Conservation (phyloP, 92 coral and sea anemone genomes). For the Phymanthus crucifer region DNA sequence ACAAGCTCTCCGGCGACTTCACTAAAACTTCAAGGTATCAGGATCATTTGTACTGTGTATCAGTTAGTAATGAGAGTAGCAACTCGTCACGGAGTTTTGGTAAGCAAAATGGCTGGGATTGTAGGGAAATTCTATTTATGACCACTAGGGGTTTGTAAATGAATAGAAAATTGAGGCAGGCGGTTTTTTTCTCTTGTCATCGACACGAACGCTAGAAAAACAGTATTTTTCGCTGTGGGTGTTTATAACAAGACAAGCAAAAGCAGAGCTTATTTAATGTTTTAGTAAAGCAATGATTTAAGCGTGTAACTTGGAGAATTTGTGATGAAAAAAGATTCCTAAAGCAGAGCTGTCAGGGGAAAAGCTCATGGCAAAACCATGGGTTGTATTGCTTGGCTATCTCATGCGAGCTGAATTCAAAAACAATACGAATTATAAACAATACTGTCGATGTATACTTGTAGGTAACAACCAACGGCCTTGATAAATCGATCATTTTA, state of each 20-base stretch:
- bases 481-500: no score
- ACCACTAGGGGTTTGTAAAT: constrained; percentile 17
- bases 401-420: no score
- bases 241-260: constrained; percentile 16
- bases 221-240: constrained; percentile 25
- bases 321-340: no score
- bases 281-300: no score
- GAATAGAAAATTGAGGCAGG: constrained; percentile 35
- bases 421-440: no score
- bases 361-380: no score
- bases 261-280: neutral
- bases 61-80: neutral
- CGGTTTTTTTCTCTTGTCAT: constrained; percentile 17
- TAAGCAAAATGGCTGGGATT: neutral
- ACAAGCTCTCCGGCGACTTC: neutral
- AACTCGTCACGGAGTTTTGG: neutral
- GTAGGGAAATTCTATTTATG: neutral
- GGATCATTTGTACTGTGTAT: neutral
- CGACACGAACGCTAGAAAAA: constrained; percentile 13
- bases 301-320: no score
- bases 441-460: no score
- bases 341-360: no score
- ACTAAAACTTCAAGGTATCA: neutral
- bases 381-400: no score
- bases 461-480: no score